A percentile compares a stretch with the other conserved stretches of the same genome.
phyloP scores from a whole-genome alignment of 2,113 vertebrate genomes.

The Hippocampus comes region DNA sequence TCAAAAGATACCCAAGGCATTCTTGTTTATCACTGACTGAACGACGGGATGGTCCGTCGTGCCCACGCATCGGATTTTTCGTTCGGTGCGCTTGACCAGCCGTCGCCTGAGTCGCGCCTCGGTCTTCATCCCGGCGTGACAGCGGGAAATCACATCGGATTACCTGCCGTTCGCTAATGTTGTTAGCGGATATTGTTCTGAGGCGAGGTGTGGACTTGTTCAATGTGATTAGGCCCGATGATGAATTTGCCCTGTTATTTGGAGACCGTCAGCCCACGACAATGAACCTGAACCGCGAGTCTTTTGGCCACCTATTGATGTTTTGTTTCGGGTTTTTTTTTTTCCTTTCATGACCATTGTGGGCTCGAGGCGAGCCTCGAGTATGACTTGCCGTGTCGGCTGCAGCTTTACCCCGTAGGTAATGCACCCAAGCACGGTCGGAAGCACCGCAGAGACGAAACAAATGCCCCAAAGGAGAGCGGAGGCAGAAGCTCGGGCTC shows the following conservation, averaged over 20 bases:
- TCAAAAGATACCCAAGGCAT: background rate
- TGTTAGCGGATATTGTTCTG: constrained; percentile 74
- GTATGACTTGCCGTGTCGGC: constrained; percentile 44
- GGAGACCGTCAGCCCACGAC: constrained; percentile 64
- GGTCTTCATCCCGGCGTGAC: constrained; percentile 51
- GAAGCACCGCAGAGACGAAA: constrained; percentile 19
- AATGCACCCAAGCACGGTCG: constrained; percentile 20
- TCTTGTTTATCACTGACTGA: background rate
- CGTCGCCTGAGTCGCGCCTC: constrained; percentile 50
- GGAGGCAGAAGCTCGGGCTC: background rate
- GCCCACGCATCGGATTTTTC: background rate
- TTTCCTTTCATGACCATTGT: constrained; percentile 63
- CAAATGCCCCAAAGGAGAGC: constrained; percentile 26
- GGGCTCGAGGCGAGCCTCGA: constrained; percentile 45
- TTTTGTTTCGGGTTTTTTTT: constrained; percentile 48
- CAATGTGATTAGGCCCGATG: constrained; percentile 69
- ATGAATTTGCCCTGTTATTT: constrained; percentile 74
- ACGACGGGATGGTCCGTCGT: background rate
- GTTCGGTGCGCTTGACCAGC: constrained; percentile 28
- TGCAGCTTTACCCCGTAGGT: constrained; percentile 7
- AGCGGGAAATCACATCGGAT: constrained; percentile 68
- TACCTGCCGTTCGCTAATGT: constrained; percentile 62
- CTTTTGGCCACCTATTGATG: constrained; percentile 68
- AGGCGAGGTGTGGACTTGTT: constrained; percentile 54
- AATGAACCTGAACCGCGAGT: constrained; percentile 63